Base-by-base conservation (phyloP, 2,113 vertebrate genomes). In the Neomonachus schauinslandi region DNA sequence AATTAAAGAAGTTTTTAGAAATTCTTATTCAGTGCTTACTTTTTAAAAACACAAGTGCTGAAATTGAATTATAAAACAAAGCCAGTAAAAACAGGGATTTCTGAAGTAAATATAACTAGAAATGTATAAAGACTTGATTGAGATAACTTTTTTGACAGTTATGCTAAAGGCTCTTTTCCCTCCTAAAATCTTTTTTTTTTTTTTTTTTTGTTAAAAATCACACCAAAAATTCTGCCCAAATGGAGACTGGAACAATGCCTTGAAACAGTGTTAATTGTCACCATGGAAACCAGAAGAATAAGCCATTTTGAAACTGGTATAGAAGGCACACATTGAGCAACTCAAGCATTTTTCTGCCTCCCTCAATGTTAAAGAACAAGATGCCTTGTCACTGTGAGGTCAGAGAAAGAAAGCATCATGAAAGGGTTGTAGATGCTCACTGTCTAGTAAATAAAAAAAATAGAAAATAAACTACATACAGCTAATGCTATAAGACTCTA, bases 211-310 rank as follows among this genome's bases (percentile, higher is more conserved):
- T 98, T 98, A 99, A 99, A 99, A 99, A 99, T 99, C 99, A 99
- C 99, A 99, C 98, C 98, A 92, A 99, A 99, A 99, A 99, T 99
- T 99, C 98, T 99, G 98, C 98, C 99, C 98, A 99, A 99, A 99
- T 98, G 98, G 99, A 98, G 99, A 98, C 98, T 98, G 98, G 99
- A 99, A 99, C 99, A 99, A 99, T 99, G 98, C 99, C 99, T 99
- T 98, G 99, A 99, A 99, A 99, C 99, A 99, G 99, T 99, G 99
- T 99, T 99, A 99, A 99, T 99, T 99, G 99, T 99, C 98, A 98
- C 99, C 99, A 99, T 99, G 99, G 99, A 99, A 99, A 99, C 99
- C 99, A 99, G 98, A 99, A 99, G 99, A 99, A 99, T 99, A 99
- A 99, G 99, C 99, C 99, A 99, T 99, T 99, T 99, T 99, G 99